phyloP scores from a whole-genome alignment of 2,797 vertebrate species.

The Capromys pilorides region DNA sequence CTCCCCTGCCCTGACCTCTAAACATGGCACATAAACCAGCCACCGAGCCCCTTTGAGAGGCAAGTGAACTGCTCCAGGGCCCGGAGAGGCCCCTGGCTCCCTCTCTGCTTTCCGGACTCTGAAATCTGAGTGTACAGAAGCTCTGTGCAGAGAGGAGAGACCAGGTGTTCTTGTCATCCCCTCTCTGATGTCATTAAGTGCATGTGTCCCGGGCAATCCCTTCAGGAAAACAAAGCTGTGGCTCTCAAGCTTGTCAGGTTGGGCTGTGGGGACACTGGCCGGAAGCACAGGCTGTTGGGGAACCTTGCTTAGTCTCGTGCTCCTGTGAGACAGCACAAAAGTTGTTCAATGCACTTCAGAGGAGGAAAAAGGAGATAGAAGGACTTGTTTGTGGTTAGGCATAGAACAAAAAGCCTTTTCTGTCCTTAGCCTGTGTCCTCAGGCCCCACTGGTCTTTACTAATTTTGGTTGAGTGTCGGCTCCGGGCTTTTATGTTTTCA shows the following conservation, averaged over 20 bases:
- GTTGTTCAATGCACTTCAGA: not conserved
- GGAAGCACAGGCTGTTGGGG: not conserved
- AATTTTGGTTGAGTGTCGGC: not conserved
- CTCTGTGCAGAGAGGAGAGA: not conserved
- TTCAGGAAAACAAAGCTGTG: not conserved
- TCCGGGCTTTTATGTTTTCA: not conserved
- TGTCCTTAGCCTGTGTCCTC: not conserved
- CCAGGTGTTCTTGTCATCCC: not conserved
- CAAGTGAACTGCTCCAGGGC: not conserved
- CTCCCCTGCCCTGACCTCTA: not conserved
- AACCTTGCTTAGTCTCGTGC: not conserved
- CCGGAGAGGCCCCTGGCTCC: not conserved
- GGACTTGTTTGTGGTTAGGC: not conserved
- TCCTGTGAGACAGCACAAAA: slow-evolving; percentile 1
- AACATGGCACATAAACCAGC: rapidly evolving
- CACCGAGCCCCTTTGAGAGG: not conserved
- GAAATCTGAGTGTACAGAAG: not conserved
- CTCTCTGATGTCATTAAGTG: not conserved
- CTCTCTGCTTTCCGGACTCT: not conserved
- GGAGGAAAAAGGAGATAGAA: not conserved
- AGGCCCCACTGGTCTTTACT: not conserved
- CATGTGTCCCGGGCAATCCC: not conserved
- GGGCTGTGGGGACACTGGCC: not conserved
- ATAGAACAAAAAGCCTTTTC: not conserved
- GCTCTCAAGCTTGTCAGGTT: not conserved